Percentiles rank a stretch among this genome's conserved stretches.
Conservation (phyloP, 2,797 vertebrate genomes). For the Hydrocynus forskahlii region DNA sequence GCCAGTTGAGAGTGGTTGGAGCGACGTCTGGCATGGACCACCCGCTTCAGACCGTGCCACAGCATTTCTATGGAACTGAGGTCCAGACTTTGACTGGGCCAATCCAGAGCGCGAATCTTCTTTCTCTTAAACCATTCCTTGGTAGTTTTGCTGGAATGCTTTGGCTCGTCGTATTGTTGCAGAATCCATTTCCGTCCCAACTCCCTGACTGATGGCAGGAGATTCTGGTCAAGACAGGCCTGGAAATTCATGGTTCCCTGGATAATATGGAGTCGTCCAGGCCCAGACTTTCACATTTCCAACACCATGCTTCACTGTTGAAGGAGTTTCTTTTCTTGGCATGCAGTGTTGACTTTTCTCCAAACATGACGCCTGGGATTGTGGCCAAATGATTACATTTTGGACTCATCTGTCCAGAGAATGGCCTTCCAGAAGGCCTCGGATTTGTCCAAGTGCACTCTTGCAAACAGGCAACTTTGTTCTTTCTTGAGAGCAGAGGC, state of each 20-base stretch:
- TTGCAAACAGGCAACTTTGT: no score
- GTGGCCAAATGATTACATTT: not conserved
- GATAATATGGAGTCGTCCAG: constrained; percentile 1
- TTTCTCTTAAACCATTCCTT: not conserved
- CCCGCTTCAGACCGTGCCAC: not conserved
- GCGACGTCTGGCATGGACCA: no score
- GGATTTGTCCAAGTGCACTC: no score
- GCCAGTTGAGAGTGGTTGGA: no score
- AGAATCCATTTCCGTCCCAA: no score
- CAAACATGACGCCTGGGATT: no score
- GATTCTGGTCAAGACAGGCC: no score
- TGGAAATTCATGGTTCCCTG: not conserved
- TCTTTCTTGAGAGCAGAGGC: not conserved
- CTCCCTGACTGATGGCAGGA: no score
- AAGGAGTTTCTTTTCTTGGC: not conserved
- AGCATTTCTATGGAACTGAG: not conserved
- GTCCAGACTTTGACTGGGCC: not conserved
- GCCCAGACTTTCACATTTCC: not conserved
- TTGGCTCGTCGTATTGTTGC: no score
- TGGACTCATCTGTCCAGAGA: not conserved
- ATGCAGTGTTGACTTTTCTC: not conserved
- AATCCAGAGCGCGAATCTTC: not conserved
- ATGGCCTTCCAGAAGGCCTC: not conserved
- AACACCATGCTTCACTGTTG: not conserved
- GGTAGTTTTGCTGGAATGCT: no score